phyloP scores from a whole-genome alignment of 1,140 invertebrate genomes.

The Hyphantria cunea region DNA sequence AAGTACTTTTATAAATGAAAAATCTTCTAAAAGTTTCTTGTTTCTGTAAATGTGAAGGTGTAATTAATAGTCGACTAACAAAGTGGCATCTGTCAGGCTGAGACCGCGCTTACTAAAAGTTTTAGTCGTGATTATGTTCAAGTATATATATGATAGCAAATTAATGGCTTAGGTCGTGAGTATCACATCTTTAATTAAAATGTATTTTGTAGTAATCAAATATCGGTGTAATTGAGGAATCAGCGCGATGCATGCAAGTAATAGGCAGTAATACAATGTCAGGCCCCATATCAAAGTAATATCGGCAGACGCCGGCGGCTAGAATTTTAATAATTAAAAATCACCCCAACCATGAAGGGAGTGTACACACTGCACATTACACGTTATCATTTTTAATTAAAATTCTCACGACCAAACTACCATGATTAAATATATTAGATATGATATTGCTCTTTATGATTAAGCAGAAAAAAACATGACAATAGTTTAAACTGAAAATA shows the following conservation, averaged over 20 bases:
- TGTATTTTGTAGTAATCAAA: not conserved
- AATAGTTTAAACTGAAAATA: too few relatives aligned
- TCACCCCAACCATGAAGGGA: slow-evolving; percentile 70
- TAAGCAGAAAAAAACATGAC: too few relatives aligned
- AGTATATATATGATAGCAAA: too few relatives aligned
- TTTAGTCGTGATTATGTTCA: too few relatives aligned
- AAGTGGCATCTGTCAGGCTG: too few relatives aligned
- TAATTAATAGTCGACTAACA: too few relatives aligned
- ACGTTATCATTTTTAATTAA: slow-evolving; percentile 78
- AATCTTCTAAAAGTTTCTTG: too few relatives aligned
- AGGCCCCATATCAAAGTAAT: slow-evolving; percentile 63
- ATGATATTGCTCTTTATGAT: slow-evolving; percentile 30
- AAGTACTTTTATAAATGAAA: too few relatives aligned
- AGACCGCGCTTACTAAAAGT: too few relatives aligned
- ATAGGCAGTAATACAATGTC: slow-evolving; percentile 41
- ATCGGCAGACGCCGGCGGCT: slow-evolving; percentile 62
- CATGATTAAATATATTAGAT: slow-evolving; percentile 36
- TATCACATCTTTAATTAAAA: too few relatives aligned
- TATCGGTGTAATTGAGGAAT: slow-evolving; percentile 11
- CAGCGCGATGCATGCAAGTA: slow-evolving; percentile 42
- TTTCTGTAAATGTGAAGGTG: too few relatives aligned
- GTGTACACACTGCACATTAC: slow-evolving; percentile 66
- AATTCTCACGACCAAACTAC: slow-evolving; percentile 43
- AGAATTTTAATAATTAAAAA: slow-evolving; percentile 80
- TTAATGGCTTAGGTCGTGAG: too few relatives aligned